Evolutionary conservation across 1,140 invertebrate genomes (phyloP), one percentile per base, ranked within the genome.

Genomic region (Drosophila seguyi): DNA sequence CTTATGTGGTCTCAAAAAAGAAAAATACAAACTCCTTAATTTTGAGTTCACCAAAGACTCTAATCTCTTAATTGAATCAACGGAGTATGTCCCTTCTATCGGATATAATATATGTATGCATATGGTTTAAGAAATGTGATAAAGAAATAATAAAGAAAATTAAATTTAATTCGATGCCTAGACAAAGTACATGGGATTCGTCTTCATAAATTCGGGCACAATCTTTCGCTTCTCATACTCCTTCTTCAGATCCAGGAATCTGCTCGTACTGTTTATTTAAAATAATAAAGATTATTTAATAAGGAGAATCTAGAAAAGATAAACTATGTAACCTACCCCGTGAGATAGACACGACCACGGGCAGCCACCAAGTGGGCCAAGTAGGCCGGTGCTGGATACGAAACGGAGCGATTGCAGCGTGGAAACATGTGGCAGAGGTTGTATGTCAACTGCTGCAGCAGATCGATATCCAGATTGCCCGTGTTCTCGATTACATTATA

Each of bases 291-390:
- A 16, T 20, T 53, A 25, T 25, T 36, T 6, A 61, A 20, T 0
- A 0, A 25, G 22, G 4, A 1, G 4, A 5, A 13, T 20, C 16
- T 11, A 34, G 38, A 0, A 53, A 0, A 11, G 10, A 8, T 3
- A 13, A 18, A 10, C 3, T 41, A 13, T 3, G 25, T n/a, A 27
- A 29, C 10, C 5, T 50, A 92, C 91, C 93, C 93, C 52, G 94
- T 92, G 0, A 95, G 94, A 66, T 95, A 95, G 39, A 94, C 94
- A 38, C 95, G 93, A 1, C 95, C 97, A 48, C 98, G 94, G 61
- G 96, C 96, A 14, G 97, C 97, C n/a, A 96, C 97, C 59, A 98
- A 94, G 94, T 99, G 98, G 27, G 98, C 97, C 93, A 99, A 98
- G 93, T 99, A 99, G 0, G 97, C 98, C 3, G 98, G 98, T 1